phyloP scores from a whole-genome alignment of 1,140 invertebrate genomes.

The Latrodectus geometricus region DNA sequence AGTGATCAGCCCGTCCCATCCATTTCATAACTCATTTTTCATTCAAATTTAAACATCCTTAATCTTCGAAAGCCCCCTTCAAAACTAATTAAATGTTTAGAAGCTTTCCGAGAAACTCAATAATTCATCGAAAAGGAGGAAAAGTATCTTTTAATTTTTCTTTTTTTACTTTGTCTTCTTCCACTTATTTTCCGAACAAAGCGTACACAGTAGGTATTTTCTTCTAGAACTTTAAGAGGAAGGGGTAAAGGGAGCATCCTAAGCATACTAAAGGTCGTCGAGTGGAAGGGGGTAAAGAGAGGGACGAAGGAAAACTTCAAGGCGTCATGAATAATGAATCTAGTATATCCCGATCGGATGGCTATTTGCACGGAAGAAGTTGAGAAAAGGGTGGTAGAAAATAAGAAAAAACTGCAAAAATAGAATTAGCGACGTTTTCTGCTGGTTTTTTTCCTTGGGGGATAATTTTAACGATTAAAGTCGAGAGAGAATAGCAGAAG shows the following conservation, averaged over 20 bases:
- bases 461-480: constrained; percentile 2
- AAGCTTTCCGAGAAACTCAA: constrained; percentile 6
- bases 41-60: constrained; percentile 11
- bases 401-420: not conserved
- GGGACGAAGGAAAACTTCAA: not conserved
- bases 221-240: not conserved
- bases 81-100: constrained; percentile 21
- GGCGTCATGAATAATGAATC: constrained; percentile 35
- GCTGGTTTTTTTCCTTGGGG: not conserved
- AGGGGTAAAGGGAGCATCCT: not conserved
- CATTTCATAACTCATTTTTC: not conserved
- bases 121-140: constrained; percentile 12
- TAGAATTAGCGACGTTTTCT: not conserved
- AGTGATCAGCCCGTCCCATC: no score
- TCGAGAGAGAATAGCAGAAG: not conserved
- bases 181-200: not conserved
- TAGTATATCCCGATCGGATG: not conserved
- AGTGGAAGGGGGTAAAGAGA: not conserved
- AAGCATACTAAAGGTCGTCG: not conserved
- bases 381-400: not conserved
- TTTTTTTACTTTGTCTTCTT: not conserved
- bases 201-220: not conserved
- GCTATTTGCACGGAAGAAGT: not conserved
- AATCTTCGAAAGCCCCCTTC: not conserved
- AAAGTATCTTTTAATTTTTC: not conserved